Base-by-base conservation (phyloP, 2,113 vertebrate species). In the Cariama cristata region DNA sequence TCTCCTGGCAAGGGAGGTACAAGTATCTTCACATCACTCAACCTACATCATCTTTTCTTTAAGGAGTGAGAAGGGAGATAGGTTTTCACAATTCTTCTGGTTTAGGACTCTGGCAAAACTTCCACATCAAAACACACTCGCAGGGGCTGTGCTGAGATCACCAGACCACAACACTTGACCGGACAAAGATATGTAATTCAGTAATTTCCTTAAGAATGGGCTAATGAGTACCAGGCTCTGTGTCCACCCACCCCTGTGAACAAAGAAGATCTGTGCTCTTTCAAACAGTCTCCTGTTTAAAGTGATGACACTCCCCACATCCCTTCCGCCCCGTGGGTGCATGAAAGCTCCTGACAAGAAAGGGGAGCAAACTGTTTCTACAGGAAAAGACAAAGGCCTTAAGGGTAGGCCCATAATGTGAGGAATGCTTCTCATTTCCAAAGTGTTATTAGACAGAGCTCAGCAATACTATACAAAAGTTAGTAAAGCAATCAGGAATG, bases 131-230 rank as follows among this genome's bases (percentile, higher is more conserved):
- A 87, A 89, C 56, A 90, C 8, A 35, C 40, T 95, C 58, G 67
- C 6, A 71, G 50, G 17, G 23, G 24, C 66, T 90, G 84, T 26
- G 16, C 84, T 93, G 95, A 93, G 74, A 96, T 95, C 91, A 91
- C 76, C 88, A 95, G 79, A 96, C 93, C 85, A 63, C 86, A 94
- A 74, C 53, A 74, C 24, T 77, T 42, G 68, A 81, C 52, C 21
- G 3, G 50, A 77, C 72, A 87, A 88, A 86, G 58, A 71, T 26
- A 77, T 0, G 24, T 79, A 97, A 95, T 62, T 71, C 74, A 75
- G 93, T 85, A 63, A 85, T 89, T 97, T 96, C 91, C 83, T 77
- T 50, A 87, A 85, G 84, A 94, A 95, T 35, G 75, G 79, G 35
- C 42, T 88, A 90, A 88, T 85, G 94, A 91, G 58, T 64, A 81